Evolutionary conservation across 2,797 vertebrate species (phyloP), one percentile per base, ranked within the genome.

Genomic region (Gymnodraco acuticeps): DNA sequence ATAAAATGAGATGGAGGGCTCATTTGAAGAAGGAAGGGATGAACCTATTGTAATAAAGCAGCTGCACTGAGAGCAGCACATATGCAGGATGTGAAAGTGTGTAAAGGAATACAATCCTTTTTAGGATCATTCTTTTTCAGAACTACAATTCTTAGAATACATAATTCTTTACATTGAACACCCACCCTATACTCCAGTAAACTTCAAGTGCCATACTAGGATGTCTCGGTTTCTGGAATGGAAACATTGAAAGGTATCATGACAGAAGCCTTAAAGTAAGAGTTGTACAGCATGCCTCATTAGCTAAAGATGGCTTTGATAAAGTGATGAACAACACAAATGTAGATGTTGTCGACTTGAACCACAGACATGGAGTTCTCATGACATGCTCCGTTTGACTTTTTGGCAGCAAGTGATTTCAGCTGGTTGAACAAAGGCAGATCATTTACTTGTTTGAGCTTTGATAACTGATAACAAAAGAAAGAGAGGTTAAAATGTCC

Each of bases 1-100:
- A 92, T 94, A 90, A 92, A 93, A 88, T 92, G 87, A 94, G 94
- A 91, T 89, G 73, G 87, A 88, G 89, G 74, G 91, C 88, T 92
- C 84, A 92, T 93, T 93, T 92, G 89, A 93, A 89, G 87, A 90
- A 27, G 41, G 45, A 61, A 77, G 46, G 76, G 87, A 84, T 84
- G 80, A 88, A 89, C 80, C 75, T 82, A 66, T 85, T 91, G 88
- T 94, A 90, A 84, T 84, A 78, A 83, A 90, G 68, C 70, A 62
- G 83, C 61, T 75, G 48, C 23, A 63, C 3, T 52, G 46, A 51
- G 38, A 58, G 38, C n/a, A 58, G 52, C 59, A 78, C 14, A 53
- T 77, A 62, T 68, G 47, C n/a, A 62, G 53, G 52, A 70, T 55
- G 75, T 70, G 50, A 63, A 72, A 76, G 68, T 41, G 10, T 27